Evolutionary conservation across 2,113 vertebrate species (phyloP), one percentile per base, ranked within the genome.

Genomic region (Laticauda colubrina): DNA sequence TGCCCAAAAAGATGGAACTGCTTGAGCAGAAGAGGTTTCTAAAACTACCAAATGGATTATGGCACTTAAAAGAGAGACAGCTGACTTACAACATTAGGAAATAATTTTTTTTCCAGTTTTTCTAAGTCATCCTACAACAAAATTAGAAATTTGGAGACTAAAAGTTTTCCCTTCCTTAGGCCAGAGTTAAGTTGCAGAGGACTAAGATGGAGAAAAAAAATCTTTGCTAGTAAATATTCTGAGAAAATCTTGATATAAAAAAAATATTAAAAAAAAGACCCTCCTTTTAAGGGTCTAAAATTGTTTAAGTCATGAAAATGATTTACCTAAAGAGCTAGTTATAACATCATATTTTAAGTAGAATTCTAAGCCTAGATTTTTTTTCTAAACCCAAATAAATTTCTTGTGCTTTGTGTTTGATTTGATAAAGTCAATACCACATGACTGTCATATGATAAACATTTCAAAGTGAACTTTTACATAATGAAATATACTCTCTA

Each of bases 1-100:
- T 96, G 97, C 95, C 96, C 96, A 95, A 97, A 81, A 96, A 95
- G 97, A 97, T 85, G 93, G 97, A 97, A 97, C 92, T 94, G 95
- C 94, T 94, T 95, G 92, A 85, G 95, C 94, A 97, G 96, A 95
- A 94, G 92, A 90, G 95, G 96, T 92, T 95, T 95, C 94, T 96
- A 94, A 94, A 86, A 59, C 94, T 94, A 91, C 90, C 61, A 85
- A n/a, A 9, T 95, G 91, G 87, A 64, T 69, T 93, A 94, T 0
- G 89, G 94, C 81, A 96, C 81, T 88, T 94, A 61, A 91, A 59
- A 24, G 85, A 85, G 90, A 81, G 75, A 81, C 18, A 90, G 26
- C 87, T 95, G 43, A 94, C 39, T 86, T 92, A 92, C 85, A 88
- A 87, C 89, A 26, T 56, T 39, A 93, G 15, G 93, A 94, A 93